phyloP scores from a whole-genome alignment of 2,113 vertebrate genomes.

The Oncorhynchus kisutch region DNA sequence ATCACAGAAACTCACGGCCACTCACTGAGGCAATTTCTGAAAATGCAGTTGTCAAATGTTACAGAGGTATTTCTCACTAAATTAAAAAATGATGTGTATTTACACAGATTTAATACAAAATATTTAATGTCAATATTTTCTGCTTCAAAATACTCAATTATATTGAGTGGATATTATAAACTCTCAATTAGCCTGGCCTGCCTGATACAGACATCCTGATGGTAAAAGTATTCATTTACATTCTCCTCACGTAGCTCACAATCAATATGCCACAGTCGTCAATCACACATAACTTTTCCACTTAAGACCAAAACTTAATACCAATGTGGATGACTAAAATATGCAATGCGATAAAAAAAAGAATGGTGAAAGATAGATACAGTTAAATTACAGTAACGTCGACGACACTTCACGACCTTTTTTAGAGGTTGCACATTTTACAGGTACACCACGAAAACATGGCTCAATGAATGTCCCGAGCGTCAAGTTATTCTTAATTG shows the following conservation, averaged over 20 bases:
- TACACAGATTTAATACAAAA: no score
- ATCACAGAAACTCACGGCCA: no score
- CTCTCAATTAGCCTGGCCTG: no score
- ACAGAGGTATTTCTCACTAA: no score
- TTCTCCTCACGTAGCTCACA: constrained; percentile 49
- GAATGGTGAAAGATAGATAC: not conserved
- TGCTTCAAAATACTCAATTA: no score
- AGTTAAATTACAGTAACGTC: not conserved
- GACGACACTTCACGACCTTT: constrained; percentile 41
- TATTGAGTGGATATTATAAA: no score
- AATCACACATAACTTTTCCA: constrained; percentile 49
- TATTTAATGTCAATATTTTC: no score
- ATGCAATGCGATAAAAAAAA: not conserved
- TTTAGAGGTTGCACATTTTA: constrained; percentile 32
- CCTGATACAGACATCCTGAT: no score
- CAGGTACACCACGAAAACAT: constrained; percentile 30
- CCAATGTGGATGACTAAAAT: not conserved
- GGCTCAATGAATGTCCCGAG: constrained; percentile 37
- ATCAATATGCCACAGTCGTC: constrained; percentile 1
- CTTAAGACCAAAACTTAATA: not conserved
- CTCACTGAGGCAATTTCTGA: no score
- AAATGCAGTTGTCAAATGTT: no score
- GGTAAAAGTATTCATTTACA: not conserved
- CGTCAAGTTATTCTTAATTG: constrained; percentile 25
- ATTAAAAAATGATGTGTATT: no score